Conservation (phyloP, 1,140 invertebrate species). For the Atta colombica region DNA sequence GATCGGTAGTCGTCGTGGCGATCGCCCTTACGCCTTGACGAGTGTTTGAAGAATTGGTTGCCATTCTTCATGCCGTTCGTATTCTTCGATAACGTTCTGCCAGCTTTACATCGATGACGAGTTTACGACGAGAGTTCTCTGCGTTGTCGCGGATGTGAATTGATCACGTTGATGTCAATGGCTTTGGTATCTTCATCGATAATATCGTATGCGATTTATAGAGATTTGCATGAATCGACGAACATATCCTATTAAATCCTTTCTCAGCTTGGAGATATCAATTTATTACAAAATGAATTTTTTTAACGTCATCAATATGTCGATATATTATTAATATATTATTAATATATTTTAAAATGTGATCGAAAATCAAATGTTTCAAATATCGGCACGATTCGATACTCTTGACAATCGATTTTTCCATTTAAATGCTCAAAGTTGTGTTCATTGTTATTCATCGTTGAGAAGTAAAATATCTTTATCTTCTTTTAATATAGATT, state of each 20-base stretch:
- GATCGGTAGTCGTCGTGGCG: conserved; percentile 82
- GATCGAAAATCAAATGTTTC: conserved; percentile 22
- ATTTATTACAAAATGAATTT: background rate
- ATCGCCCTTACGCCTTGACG: conserved; percentile 84
- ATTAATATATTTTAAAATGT: background rate
- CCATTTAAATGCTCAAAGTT: background rate
- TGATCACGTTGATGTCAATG: background rate
- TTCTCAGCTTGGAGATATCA: background rate
- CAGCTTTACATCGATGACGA: background rate
- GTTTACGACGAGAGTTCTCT: background rate
- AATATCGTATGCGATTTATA: background rate
- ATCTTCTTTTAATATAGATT: background rate
- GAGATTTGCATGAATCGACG: background rate
- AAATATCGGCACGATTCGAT: conserved; percentile 11
- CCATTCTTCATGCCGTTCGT: conserved; percentile 85
- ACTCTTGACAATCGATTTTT: background rate
- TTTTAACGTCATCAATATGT: background rate
- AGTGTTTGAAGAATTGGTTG: conserved; percentile 81
- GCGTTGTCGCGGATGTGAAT: background rate
- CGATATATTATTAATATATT: background rate
- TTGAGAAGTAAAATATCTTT: background rate
- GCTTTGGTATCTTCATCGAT: background rate
- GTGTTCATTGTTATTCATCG: background rate
- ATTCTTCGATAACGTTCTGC: conserved; percentile 48
- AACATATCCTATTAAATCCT: background rate